phyloP scores from a whole-genome alignment of 2,888 invertebrate genomes.

The Tachina fera region DNA sequence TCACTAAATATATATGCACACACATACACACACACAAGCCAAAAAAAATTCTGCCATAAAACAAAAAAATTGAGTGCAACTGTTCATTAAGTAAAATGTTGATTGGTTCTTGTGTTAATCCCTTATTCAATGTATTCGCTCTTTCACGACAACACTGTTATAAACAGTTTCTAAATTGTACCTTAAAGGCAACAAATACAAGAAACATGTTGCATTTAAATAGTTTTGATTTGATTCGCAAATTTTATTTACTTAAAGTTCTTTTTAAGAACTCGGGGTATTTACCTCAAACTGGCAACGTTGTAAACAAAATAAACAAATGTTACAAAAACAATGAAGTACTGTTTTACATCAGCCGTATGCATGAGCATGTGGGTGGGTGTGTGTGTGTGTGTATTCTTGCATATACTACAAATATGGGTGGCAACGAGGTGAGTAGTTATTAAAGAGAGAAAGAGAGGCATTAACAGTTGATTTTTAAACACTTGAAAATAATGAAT shows the following conservation, averaged over 20 bases:
- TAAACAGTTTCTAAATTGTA: constrained; percentile 14
- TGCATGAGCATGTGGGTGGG: neutral
- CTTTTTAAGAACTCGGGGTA: too few relatives aligned
- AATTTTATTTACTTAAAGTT: too few relatives aligned
- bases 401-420: neutral
- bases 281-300: neutral
- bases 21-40: neutral
- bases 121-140: neutral
- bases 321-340: neutral
- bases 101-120: constrained; percentile 27
- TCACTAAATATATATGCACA: neutral
- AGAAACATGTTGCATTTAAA: neutral
- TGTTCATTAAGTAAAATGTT: constrained; percentile 42
- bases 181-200: constrained; percentile 8
- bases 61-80: neutral
- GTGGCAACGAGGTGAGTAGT: neutral
- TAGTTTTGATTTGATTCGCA: too few relatives aligned
- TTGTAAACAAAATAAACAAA: constrained; percentile 14
- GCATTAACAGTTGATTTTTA: constrained; percentile 15
- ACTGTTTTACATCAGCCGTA: neutral
- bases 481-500: constrained; percentile 37
- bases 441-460: neutral
- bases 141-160: constrained; percentile 1
- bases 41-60: neutral
- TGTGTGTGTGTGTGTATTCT: neutral